phyloP scores from a whole-genome alignment of 2,113 vertebrate species.

The Oncorhynchus nerka region DNA sequence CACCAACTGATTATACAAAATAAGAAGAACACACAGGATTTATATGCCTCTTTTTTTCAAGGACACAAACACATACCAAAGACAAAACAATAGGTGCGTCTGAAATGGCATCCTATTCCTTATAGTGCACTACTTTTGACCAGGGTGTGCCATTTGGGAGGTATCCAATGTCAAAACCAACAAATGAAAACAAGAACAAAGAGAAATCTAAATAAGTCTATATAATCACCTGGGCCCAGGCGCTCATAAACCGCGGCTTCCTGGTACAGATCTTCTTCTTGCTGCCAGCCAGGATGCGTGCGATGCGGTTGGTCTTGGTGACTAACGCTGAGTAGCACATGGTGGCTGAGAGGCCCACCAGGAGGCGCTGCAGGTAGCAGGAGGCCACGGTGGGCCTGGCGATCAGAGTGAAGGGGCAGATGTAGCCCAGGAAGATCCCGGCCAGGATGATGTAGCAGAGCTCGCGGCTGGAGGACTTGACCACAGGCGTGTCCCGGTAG shows the following conservation, averaged over 20 bases:
- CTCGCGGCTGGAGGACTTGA: constrained; percentile 96
- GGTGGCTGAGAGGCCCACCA: constrained; percentile 93
- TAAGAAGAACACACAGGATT: no score
- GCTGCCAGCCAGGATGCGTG: constrained; percentile 94
- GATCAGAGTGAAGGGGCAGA: constrained; percentile 95
- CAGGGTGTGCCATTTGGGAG: no score
- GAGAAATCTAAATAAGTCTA: no score
- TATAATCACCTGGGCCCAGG: constrained; percentile 86
- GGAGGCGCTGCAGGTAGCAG: constrained; percentile 93
- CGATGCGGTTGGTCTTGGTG: constrained; percentile 97
- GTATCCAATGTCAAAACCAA: no score
- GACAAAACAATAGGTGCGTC: no score
- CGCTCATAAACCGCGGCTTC: constrained; percentile 97
- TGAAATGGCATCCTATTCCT: no score
- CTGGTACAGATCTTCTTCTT: constrained; percentile 98
- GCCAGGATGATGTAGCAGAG: constrained; percentile 97
- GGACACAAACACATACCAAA: no score
- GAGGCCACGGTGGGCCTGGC: constrained; percentile 88
- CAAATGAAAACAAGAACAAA: no score
- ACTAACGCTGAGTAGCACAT: constrained; percentile 98
- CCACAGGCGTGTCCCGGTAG: constrained; percentile 95
- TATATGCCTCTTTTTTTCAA: no score
- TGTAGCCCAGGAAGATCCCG: constrained; percentile 94
- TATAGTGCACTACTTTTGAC: no score
- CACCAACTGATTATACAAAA: constrained; percentile 48